Percentiles rank a stretch among this genome's conserved stretches.
Evolutionary conservation across 2,113 vertebrate species (phyloP).

Genomic region (Limnothrissa miodon): DNA sequence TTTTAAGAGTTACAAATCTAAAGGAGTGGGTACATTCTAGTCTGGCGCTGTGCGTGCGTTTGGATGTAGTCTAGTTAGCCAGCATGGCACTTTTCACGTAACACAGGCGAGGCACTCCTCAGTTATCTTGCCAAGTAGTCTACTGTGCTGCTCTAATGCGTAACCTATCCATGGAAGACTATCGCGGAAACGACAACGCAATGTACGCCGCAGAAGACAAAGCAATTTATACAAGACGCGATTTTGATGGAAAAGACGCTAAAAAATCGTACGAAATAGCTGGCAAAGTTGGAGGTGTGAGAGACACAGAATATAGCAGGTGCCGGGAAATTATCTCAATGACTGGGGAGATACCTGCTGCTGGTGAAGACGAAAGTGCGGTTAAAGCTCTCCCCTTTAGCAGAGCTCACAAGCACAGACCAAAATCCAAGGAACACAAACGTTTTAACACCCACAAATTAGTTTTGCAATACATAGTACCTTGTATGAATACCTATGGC

Average conservation of each 20-base stretch:
- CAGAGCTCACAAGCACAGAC: constrained; percentile 40
- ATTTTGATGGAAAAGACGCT: neutral
- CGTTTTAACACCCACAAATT: constrained; percentile 51
- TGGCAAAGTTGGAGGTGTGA: constrained; percentile 18
- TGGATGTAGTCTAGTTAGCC: constrained; percentile 30
- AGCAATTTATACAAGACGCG: neutral
- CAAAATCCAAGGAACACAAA: constrained; percentile 46
- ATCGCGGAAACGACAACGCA: neutral
- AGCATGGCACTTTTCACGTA: constrained; percentile 51
- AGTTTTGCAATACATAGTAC: constrained; percentile 56
- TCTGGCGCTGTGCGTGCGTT: constrained; percentile 34
- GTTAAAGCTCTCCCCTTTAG: constrained; percentile 37
- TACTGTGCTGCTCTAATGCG: neutral
- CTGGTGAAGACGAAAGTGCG: neutral
- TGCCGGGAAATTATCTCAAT: constrained; percentile 11
- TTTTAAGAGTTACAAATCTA: neutral
- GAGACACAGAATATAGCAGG: neutral
- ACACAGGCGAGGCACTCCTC: constrained; percentile 23
- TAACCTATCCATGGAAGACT: constrained; percentile 40
- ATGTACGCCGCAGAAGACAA: constrained; percentile 23
- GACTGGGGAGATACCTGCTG: constrained; percentile 14
- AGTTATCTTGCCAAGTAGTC: neutral
- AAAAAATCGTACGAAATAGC: neutral
- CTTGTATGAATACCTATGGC: constrained; percentile 62
- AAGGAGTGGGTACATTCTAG: constrained; percentile 26